Conservation (phyloP, 1,140 invertebrate species). For the Anastatus disparis region DNA sequence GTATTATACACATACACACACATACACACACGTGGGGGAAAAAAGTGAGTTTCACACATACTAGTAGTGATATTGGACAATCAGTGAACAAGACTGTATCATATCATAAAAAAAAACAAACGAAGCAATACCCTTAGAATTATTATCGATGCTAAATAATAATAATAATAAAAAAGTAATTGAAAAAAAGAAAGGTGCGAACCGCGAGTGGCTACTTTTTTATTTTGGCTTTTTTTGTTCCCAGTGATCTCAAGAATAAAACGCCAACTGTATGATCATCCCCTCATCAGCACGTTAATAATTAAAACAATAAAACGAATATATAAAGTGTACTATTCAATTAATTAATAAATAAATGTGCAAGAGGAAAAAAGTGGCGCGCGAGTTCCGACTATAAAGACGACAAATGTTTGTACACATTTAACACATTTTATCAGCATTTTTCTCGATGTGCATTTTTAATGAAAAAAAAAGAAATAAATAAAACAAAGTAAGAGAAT, state of each 20-base stretch:
- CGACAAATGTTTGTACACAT: neutral
- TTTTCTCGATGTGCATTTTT: neutral
- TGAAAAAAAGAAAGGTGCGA: neutral
- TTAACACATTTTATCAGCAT: neutral
- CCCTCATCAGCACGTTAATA: neutral
- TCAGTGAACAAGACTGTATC: slow-evolving; percentile 68
- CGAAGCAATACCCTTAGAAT: slow-evolving; percentile 60
- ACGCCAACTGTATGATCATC: neutral
- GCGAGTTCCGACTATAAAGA: slow-evolving; percentile 4
- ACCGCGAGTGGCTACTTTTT: neutral
- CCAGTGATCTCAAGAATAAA: slow-evolving; percentile 26
- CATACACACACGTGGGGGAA: neutral
- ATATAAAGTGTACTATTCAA: too few species aligned
- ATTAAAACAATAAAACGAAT: too few species aligned
- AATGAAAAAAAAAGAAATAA: neutral
- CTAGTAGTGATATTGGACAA: slow-evolving; percentile 67
- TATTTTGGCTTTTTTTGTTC: slow-evolving; percentile 25
- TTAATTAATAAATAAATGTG: too few species aligned
- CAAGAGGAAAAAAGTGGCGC: neutral
- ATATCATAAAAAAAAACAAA: slow-evolving; percentile 55
- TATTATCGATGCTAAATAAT: slow-evolving; percentile 15
- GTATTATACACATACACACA: too few species aligned
- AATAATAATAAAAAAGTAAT: too few species aligned
- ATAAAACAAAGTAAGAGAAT: neutral
- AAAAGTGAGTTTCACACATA: slow-evolving; percentile 30